Evolutionary conservation across 2,113 vertebrate species (phyloP), one percentile per base, ranked within the genome.

Genomic region (Pomatostomus ruficeps): DNA sequence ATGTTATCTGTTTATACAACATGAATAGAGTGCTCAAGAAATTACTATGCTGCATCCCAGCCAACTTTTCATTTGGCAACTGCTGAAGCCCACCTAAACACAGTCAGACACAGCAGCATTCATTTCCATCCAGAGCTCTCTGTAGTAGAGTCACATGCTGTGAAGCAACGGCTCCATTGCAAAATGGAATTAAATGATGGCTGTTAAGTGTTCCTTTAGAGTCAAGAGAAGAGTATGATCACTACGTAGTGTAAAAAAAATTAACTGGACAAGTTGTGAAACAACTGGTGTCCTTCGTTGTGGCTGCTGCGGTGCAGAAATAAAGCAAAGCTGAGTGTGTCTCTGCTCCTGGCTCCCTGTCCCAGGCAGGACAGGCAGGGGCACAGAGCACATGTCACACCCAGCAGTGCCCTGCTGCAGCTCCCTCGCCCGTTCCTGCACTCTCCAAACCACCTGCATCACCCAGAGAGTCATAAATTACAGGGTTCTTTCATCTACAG

Each of bases 1-100:
- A 93, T 88, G 75, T 59, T 95, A 94, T 81, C 93, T 96, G 88
- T 96, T 93, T 92, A 96, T 87, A 73, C 88, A 79, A 81, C 81
- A 55, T 31, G 58, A 92, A 91, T 36, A 87, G 74, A 89, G 89
- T 15, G 71, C 85, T 91, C 82, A 63, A 95, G 89, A 85, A 95
- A 95, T 82, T 65, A 91, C 93, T 88, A 70, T 28, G 85, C 94
- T 85, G 76, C 82, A 61, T 45, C 68, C 89, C 18, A n/a, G 75
- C 75, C 91, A 95, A 42, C 85, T 94, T 92, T 63, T 76, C 79
- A 22, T 77, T 86, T 95, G 89, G 95, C 91, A 93, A 21, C 72
- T 87, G 36, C 0, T 93, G 29, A 43, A 88, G 91, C 93, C 94
- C 92, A 96, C 90, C 91, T 93, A 65, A 93, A 82, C 3, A 48